Conservation (phyloP, 2,888 invertebrate genomes). For the Halictus ligatus region DNA sequence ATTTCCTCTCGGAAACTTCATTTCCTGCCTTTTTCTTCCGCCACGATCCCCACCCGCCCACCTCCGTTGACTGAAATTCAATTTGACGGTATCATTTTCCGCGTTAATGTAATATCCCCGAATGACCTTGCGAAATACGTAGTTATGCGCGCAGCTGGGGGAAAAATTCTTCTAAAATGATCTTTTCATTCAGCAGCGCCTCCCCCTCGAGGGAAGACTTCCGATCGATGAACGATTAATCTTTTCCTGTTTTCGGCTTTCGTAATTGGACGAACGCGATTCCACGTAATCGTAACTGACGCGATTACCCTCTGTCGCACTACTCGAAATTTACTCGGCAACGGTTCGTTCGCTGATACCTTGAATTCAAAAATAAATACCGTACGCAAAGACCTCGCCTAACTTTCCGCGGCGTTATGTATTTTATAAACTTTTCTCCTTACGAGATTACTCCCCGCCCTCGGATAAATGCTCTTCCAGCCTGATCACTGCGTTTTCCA, state of each 20-base stretch:
- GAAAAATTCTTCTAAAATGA: not conserved
- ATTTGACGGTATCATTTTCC: not conserved
- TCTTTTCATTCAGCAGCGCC: not conserved
- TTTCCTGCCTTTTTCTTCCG: not conserved
- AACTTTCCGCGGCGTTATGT: conserved; percentile 15
- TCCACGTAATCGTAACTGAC: conserved; percentile 11
- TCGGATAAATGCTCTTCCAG: not conserved
- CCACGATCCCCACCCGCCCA: not conserved
- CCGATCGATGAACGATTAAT: not conserved
- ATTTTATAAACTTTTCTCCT: conserved; percentile 27
- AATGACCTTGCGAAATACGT: not conserved
- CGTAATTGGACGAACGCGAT: conserved; percentile 17
- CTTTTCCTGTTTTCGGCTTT: not conserved
- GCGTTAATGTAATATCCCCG: not conserved
- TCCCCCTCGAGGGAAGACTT: not conserved
- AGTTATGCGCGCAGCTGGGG: not conserved
- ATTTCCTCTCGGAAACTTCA: conserved; percentile 30
- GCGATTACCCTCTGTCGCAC: not conserved
- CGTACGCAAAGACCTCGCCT: not conserved
- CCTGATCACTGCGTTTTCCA: not conserved
- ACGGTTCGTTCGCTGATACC: conserved; percentile 21
- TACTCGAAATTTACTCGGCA: conserved; percentile 30
- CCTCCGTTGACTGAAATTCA: not conserved
- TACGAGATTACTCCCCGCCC: not conserved
- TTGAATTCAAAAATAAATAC: too few species aligned